Base-by-base conservation (phyloP, 1,140 invertebrate genomes). In the Heliothis virescens region DNA sequence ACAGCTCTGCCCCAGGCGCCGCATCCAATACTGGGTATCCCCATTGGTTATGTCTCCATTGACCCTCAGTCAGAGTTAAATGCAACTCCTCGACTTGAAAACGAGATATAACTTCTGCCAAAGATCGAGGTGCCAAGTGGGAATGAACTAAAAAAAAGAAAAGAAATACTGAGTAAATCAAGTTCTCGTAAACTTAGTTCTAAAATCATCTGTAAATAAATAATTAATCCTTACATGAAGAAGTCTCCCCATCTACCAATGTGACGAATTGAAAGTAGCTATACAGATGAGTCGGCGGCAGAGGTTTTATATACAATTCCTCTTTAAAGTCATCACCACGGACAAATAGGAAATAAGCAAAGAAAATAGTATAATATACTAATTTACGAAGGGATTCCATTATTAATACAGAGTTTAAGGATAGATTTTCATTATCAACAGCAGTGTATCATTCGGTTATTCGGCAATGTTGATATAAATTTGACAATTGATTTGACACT, bases 21-120 rank as follows among this genome's bases (percentile, higher is more conserved):
- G 98, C 97, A 95, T 98, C 97, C 12, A 97, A 92, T 50, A 98
- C 96, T 41, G 98, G 97, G 95, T 99, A 99, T 7, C 99, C 99
- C 99, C 98, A 99, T 79, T 97, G 96, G 87, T 98, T 96, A 92
- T 99, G 97, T 79, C 97, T 96, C 99, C 99, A 99, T 63, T 98
- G 94, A 3, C 99, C 99, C 93, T 98, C 97, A 0, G 98, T 99
- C 74, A 99, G 95, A 79, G 97, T 97, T 48, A 99, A 95, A 91
- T 99, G 98, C 9, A 99, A 92, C 91, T 99, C 99, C 89, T 98
- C 96, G 0, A 99, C 96, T 89, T 97, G 95, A 90, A 98, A 98
- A 16, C 97, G 95, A 74, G 96, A 95, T 85, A 99, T 95, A n/a
- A 99, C 97, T 95, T 99, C 98, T 48, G 97, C 97, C 60, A 99